Percentiles rank a stretch among this genome's conserved stretches.
Conservation (phyloP, 2,797 vertebrate species). For the Holocentrus rufus region DNA sequence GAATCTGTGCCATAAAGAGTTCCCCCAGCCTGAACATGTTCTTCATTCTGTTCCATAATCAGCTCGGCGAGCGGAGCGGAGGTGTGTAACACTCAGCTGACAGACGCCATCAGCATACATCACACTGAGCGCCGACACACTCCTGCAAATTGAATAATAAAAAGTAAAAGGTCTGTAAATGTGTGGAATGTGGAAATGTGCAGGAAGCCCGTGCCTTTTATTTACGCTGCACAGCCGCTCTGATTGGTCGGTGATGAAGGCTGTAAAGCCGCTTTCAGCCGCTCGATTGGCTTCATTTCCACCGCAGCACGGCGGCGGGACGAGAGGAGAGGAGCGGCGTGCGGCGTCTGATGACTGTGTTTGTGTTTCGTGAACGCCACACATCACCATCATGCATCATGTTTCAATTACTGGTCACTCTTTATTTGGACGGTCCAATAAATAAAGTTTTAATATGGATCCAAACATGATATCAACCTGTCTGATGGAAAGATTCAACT, state of each 20-base stretch:
- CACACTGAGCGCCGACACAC: not conserved
- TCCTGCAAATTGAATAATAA: not conserved
- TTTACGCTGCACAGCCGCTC: not conserved
- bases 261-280: slow-evolving; percentile 19
- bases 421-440: no score
- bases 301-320: no score
- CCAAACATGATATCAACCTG: no score
- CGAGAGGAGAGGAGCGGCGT: not conserved
- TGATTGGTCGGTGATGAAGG: slow-evolving; percentile 9
- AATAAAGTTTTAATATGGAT: no score
- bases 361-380: slow-evolving; percentile 46
- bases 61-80: no score
- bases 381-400: no score
- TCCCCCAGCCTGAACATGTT: no score
- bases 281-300: slow-evolving; percentile 64
- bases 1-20: no score
- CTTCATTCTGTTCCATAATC: no score
- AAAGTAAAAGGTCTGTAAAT: slow-evolving; percentile 12
- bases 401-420: no score
- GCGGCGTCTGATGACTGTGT: slow-evolving; percentile 21
- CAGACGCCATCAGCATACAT: slow-evolving; percentile 23
- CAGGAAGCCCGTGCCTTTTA: slow-evolving; percentile 4
- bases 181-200: not conserved
- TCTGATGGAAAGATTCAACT: no score
- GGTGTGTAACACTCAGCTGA: not conserved